Percentiles rank a stretch among this genome's conserved stretches.
Evolutionary conservation across 2,888 invertebrate species (phyloP).

Genomic region (Andrena haemorrhoa): DNA sequence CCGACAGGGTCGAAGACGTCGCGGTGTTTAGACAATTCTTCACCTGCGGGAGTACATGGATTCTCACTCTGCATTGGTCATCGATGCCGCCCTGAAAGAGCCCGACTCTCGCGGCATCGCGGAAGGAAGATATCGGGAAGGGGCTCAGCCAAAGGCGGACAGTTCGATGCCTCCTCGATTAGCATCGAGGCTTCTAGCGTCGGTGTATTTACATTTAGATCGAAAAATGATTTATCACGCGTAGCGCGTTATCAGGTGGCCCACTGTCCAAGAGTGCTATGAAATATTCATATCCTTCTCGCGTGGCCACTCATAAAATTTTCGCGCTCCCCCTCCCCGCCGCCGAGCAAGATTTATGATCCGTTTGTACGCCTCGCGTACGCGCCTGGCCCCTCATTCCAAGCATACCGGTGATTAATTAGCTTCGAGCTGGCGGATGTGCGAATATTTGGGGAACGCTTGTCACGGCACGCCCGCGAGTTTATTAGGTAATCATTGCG

Average conservation of each 20-base stretch:
- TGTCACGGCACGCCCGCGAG: neutral
- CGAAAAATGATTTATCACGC: conserved; percentile 63
- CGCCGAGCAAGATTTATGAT: conserved; percentile 40
- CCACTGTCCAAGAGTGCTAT: conserved; percentile 51
- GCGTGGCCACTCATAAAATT: conserved; percentile 62
- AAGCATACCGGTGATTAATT: conserved; percentile 40
- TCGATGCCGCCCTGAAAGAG: neutral
- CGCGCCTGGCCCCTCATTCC: conserved; percentile 35
- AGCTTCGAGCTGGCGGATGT: conserved; percentile 22
- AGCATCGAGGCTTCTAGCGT: conserved; percentile 27
- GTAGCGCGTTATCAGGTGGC: conserved; percentile 48
- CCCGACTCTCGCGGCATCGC: neutral
- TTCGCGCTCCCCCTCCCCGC: conserved; percentile 15
- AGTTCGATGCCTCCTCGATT: conserved; percentile 31
- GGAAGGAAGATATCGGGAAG: neutral
- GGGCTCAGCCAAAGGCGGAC: conserved; percentile 1
- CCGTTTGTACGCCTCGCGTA: conserved; percentile 9
- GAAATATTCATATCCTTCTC: conserved; percentile 64
- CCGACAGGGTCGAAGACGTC: conserved; percentile 13
- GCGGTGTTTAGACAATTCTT: neutral
- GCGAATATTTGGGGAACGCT: conserved; percentile 45
- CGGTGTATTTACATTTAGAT: conserved; percentile 62
- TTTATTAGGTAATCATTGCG: conserved; percentile 28
- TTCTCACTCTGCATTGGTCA: neutral
- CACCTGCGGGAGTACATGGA: neutral